These are phyloP conservation scores for Perizoma affinitatum DNA, from an alignment of 2,888 invertebrate species.

Conservation along the genomic window DNA sequence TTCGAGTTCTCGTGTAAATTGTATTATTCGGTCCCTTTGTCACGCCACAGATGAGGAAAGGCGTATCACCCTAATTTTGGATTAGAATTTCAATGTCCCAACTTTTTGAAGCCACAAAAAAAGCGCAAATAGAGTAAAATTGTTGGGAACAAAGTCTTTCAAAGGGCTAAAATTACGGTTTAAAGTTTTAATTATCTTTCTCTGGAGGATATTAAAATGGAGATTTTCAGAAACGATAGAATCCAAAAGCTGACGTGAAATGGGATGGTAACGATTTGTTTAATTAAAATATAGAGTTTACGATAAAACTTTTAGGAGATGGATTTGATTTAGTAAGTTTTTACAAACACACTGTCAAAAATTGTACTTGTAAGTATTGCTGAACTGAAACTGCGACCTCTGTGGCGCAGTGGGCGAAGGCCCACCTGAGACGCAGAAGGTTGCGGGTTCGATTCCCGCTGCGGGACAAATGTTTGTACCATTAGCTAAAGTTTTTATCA, in stretches of 20 bases:
- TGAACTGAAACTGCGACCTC: too few relatives aligned
- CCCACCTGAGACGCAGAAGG: too few relatives aligned
- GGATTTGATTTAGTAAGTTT: too few relatives aligned
- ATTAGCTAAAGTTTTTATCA: too few relatives aligned
- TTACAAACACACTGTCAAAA: too few relatives aligned
- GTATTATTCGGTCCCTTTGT: slow-evolving; percentile 21
- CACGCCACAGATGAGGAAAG: slow-evolving; percentile 24
- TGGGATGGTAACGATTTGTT: slow-evolving; percentile 34
- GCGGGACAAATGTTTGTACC: too few relatives aligned
- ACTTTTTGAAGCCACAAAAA: slow-evolving; percentile 39
- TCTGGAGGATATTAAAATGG: slow-evolving; percentile 36
- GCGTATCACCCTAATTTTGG: slow-evolving; percentile 30
- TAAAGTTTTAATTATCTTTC: slow-evolving; percentile 42
- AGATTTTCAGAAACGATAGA: slow-evolving; percentile 38
- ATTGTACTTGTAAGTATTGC: too few relatives aligned
- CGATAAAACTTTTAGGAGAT: slow-evolving; percentile 3
- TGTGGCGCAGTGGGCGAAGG: too few relatives aligned
- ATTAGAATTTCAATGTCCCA: slow-evolving; percentile 31
- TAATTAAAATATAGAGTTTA: slow-evolving; percentile 15
- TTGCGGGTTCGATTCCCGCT: too few relatives aligned
- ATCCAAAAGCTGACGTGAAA: slow-evolving; percentile 32
- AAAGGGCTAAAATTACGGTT: slow-evolving; percentile 42
- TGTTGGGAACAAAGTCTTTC: slow-evolving; percentile 41
- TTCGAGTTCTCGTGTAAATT: slow-evolving; percentile 10
- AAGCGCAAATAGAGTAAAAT: slow-evolving; percentile 43